Evolutionary conservation across 2,797 vertebrate species (phyloP), one percentile per base, ranked within the genome.

Genomic region (Alfaro cultratus): DNA sequence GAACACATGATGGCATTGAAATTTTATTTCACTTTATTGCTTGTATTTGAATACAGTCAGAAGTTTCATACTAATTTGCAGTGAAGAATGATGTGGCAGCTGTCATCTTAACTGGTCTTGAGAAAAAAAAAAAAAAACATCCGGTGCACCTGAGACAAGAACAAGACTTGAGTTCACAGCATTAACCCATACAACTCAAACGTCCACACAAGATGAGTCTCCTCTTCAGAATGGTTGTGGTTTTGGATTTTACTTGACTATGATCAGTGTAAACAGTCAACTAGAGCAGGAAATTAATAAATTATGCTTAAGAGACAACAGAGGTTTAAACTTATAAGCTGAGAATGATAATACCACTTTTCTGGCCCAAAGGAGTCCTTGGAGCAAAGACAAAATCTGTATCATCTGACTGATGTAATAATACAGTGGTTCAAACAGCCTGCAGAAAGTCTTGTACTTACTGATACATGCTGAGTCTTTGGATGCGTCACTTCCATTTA

Each of bases 401-500:
- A n/a, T 53, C 23, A 49, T 23, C 45, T 12, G 47, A 39, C 34
- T 76, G 49, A 62, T 60, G 79, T 11, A 68, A 47, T 39, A 45
- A 80, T 13, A 21, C 23, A 64, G 18, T 47, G 16, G 4, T 73
- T 77, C 10, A 79, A 64, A 4, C 26, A 74, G 74, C 47, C 77
- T 68, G 0, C 1, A 79, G 47, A 72, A 10, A 78, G 74, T 81
- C 77, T 86, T 85, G 80, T 78, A 83, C 84, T 82, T 77, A 16
- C 74, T 76, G 78, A 87, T 71, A 74, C 84, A 85, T 79, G 39
- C 60, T 86, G 82, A 88, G 72, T 57, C 64, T 77, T 81, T 80
- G 51, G 77, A 86, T 90, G 90, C 77, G 80, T 94, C 93, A 94
- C 81, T 91, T 94, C 76, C 90, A 90, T 89, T 91, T 82, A 88